Evolutionary conservation across 2,797 vertebrate species (phyloP).

Genomic region (Kryptopterus vitreolus): DNA sequence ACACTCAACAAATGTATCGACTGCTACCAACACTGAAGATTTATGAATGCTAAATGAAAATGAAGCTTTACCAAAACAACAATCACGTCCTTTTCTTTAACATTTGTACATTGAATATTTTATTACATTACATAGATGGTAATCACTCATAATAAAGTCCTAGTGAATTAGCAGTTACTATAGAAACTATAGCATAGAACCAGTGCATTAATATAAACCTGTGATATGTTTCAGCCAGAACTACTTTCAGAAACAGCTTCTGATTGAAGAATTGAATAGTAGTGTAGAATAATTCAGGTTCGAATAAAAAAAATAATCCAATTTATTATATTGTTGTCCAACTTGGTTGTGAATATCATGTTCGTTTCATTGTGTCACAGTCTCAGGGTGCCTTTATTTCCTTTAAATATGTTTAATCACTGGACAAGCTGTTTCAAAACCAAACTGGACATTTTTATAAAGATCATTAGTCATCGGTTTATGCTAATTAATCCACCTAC

Average conservation of each 20-base stretch:
- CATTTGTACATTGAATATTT: neutral
- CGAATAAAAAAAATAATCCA: neutral
- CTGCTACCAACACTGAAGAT: neutral
- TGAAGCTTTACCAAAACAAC: neutral
- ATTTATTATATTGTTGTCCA: neutral
- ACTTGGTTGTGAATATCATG: neutral
- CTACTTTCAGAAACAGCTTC: neutral
- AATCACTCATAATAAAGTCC: neutral
- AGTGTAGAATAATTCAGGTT: neutral
- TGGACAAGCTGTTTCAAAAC: too few species aligned
- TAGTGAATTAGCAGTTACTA: neutral
- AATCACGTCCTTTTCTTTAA: neutral
- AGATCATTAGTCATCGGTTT: neutral
- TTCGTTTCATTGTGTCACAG: neutral
- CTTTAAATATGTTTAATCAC: neutral
- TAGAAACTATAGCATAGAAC: neutral
- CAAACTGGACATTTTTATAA: neutral
- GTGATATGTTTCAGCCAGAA: neutral
- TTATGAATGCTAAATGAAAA: neutral
- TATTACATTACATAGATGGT: neutral
- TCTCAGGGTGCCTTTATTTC: neutral
- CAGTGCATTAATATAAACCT: neutral
- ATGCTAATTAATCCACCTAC: neutral
- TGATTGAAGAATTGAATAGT: neutral
- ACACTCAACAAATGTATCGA: neutral